phyloP scores from a whole-genome alignment of 2,888 invertebrate genomes.

The Cosmopolites sordidus region DNA sequence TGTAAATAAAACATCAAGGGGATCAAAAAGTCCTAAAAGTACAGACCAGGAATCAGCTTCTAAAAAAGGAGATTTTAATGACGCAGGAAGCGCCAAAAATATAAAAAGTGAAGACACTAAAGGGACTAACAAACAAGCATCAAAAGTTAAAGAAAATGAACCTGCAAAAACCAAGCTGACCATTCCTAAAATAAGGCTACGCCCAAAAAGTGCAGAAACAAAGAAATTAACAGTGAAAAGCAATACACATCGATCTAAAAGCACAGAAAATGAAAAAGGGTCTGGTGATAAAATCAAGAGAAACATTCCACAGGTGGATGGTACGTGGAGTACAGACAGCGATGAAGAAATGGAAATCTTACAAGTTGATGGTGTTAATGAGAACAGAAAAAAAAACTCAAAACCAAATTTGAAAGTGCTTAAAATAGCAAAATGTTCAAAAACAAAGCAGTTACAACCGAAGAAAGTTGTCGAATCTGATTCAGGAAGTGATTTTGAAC shows the following conservation, averaged over 20 bases:
- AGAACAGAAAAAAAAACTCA: constrained; percentile 27
- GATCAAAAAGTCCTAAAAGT: constrained; percentile 2
- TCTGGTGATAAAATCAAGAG: constrained; percentile 1
- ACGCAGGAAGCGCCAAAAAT: no score
- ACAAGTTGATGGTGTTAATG: constrained; percentile 34
- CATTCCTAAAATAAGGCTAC: neutral
- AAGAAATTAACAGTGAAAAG: constrained; percentile 4
- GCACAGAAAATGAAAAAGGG: neutral
- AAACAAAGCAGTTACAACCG: neutral
- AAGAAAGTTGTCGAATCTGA: constrained; percentile 17
- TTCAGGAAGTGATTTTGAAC: no score
- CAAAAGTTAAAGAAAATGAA: constrained; percentile 7
- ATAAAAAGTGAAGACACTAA: no score
- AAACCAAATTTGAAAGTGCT: constrained; percentile 38
- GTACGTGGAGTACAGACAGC: constrained; percentile 8
- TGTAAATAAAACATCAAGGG: neutral
- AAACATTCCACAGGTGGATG: constrained; percentile 11
- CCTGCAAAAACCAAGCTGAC: constrained; percentile 1
- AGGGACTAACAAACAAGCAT: no score
- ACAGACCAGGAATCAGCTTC: neutral
- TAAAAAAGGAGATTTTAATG: neutral
- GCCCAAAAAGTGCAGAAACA: constrained; percentile 2
- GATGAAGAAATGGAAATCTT: constrained; percentile 6
- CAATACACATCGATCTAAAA: constrained; percentile 9
- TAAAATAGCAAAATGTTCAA: no score